phyloP scores from a whole-genome alignment of 1,140 invertebrate genomes.

The Pogonus chalceus region DNA sequence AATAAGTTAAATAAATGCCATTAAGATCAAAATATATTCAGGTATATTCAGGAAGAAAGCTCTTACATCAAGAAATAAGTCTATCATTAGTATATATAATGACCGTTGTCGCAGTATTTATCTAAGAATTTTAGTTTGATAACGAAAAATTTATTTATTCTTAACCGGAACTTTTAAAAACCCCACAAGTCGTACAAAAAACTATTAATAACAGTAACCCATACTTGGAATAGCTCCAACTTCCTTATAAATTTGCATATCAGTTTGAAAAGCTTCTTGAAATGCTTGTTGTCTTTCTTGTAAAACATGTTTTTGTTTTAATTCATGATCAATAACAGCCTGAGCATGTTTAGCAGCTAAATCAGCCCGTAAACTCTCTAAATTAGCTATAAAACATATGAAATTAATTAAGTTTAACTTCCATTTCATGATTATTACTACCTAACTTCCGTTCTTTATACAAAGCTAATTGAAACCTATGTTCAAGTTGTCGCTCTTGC shows the following conservation, averaged over 20 bases:
- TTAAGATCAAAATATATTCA: no score
- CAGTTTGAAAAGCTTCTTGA: slow-evolving; percentile 56
- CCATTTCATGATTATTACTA: slow-evolving; percentile 23
- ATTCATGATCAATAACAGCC: slow-evolving; percentile 44
- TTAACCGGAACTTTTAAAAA: no score
- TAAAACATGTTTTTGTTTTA: slow-evolving; percentile 42
- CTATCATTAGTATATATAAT: no score
- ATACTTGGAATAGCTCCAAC: slow-evolving; percentile 51
- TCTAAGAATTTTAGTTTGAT: no score
- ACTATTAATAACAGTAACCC: no score
- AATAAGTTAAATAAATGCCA: no score
- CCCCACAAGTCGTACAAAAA: no score
- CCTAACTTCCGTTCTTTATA: slow-evolving; percentile 57
- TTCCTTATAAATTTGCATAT: slow-evolving; percentile 51
- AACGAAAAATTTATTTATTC: no score
- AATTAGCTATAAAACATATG: slow-evolving; percentile 15
- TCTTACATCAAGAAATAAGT: no score
- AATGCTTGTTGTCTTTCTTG: slow-evolving; percentile 56
- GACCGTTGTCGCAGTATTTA: no score
- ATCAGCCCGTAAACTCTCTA: slow-evolving; percentile 36
- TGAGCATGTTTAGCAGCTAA: slow-evolving; percentile 46
- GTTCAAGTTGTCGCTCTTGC: slow-evolving; percentile 48
- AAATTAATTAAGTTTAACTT: no score
- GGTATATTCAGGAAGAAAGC: no score
- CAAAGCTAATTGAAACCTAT: slow-evolving; percentile 50